phyloP scores from a whole-genome alignment of 2,113 vertebrate species.

The Nicator chloris region DNA sequence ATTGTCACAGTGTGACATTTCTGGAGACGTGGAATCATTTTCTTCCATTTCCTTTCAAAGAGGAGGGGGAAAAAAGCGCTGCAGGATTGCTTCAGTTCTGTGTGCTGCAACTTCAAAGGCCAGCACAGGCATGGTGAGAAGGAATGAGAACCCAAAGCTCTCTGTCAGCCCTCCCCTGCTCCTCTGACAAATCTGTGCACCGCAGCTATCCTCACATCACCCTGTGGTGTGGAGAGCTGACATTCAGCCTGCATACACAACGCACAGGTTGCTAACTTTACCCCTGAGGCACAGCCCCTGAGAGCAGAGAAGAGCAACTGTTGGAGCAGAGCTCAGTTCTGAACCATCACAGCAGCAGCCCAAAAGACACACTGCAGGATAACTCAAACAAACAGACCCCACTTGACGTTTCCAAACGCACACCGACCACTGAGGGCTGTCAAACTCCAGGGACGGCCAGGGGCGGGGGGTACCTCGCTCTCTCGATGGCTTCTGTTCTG shows the following conservation, averaged over 20 bases:
- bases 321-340: rapidly evolving
- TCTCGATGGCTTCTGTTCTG: constrained; percentile 94
- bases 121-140: not conserved
- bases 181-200: not conserved
- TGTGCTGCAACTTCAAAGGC: not conserved
- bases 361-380: rapidly evolving
- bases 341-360: not conserved
- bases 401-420: not conserved
- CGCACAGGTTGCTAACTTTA: not conserved
- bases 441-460: too few relatives aligned
- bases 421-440: rapidly evolving
- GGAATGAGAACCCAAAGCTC: not conserved
- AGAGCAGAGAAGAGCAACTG: not conserved
- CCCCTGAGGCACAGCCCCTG: not conserved
- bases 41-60: not conserved
- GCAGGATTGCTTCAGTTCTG: not conserved
- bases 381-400: not conserved
- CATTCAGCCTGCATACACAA: not conserved
- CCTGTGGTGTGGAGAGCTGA: not conserved
- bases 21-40: rapidly evolving
- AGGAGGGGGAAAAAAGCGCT: too few relatives aligned
- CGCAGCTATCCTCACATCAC: not conserved
- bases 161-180: not conserved
- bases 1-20: not conserved
- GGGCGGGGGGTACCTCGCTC: constrained; percentile 81